These are phyloP conservation scores for Erythrocercus mccallii DNA, from an alignment of 2,113 vertebrate genomes.

Conservation along the genomic window DNA sequence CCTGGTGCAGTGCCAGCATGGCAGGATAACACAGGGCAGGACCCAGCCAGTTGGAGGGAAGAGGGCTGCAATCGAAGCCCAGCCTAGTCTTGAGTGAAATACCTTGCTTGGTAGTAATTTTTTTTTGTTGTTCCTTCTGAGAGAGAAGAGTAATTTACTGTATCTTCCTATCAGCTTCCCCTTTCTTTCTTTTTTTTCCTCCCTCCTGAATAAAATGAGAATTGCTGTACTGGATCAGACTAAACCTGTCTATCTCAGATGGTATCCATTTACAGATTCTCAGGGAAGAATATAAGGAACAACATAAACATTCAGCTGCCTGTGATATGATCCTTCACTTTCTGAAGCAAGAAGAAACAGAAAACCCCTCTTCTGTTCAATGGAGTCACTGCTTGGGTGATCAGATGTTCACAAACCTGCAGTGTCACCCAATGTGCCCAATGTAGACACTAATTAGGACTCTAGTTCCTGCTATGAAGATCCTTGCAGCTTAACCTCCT, in stretches of 20 bases:
- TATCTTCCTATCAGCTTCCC: background rate
- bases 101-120: background rate
- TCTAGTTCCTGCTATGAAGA: background rate
- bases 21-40: background rate
- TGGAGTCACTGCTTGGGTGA: background rate
- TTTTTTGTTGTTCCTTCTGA: background rate
- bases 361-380: background rate
- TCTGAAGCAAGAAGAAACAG: background rate
- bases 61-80: background rate
- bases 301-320: background rate
- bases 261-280: background rate
- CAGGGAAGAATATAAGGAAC: background rate
- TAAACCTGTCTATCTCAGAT: background rate
- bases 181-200: background rate
- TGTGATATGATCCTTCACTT: background rate
- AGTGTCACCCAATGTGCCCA: background rate
- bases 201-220: background rate
- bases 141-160: background rate
- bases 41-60: background rate
- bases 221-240: background rate
- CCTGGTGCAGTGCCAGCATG: background rate
- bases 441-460: accelerated
- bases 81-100: background rate
- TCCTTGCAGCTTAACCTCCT: background rate
- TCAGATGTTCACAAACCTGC: background rate